Evolutionary conservation across 2,797 vertebrate genomes (phyloP).

Genomic region (Aphelocoma californica): DNA sequence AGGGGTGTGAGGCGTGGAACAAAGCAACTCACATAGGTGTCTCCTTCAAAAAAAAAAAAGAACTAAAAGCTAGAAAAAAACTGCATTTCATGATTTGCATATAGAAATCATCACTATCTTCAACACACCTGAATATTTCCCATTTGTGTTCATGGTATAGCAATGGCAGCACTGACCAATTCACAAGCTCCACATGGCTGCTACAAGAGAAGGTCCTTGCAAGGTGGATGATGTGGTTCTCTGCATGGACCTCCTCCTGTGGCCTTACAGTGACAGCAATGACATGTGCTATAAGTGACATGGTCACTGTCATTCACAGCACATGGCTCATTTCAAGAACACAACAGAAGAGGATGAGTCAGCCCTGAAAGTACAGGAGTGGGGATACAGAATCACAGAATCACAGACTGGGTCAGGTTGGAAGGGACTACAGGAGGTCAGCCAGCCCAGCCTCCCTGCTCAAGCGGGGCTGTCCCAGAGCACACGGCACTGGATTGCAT

Average conservation of each 20-base stretch:
- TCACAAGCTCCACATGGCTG: not conserved
- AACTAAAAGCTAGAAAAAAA: not conserved
- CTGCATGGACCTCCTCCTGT: not conserved
- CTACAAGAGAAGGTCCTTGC: not conserved
- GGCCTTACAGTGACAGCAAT: not conserved
- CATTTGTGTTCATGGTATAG: accelerated
- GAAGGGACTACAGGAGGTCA: not conserved
- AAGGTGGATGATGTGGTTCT: not conserved
- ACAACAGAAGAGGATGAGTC: not conserved
- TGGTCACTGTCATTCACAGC: not conserved
- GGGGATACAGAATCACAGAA: not conserved
- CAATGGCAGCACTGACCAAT: not conserved
- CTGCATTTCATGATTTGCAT: not conserved
- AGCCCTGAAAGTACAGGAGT: not conserved
- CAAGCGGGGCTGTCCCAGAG: not conserved
- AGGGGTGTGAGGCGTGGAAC: not conserved
- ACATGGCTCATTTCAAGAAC: not conserved
- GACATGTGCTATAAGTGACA: accelerated
- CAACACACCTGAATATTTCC: not conserved
- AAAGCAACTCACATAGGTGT: not conserved
- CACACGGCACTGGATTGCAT: not conserved
- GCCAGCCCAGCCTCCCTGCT: not conserved
- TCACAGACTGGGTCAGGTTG: not conserved
- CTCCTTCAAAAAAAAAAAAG: not conserved
- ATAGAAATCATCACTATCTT: not conserved